Conservation (phyloP, 1,140 invertebrate species). For the Listronotus oregonensis region DNA sequence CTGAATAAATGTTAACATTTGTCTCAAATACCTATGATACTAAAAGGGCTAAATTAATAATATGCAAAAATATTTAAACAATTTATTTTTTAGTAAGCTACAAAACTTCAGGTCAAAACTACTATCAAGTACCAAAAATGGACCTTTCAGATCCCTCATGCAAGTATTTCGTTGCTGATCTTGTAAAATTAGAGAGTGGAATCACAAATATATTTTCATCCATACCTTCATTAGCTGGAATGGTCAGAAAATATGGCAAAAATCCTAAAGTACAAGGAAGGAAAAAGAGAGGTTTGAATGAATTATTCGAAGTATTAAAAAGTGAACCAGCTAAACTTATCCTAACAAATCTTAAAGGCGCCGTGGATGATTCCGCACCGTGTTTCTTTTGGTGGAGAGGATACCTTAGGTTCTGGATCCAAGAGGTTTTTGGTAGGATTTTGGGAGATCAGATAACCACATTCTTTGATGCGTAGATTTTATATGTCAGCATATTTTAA, state of each 20-base stretch:
- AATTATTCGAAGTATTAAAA: neutral
- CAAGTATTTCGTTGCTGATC: neutral
- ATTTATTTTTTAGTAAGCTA: no score
- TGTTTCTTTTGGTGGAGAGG: constrained; percentile 5
- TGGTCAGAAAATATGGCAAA: neutral
- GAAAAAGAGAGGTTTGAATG: neutral
- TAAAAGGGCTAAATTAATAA: no score
- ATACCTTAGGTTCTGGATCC: neutral
- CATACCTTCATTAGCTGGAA: neutral
- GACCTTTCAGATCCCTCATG: constrained; percentile 6
- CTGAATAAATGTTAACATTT: no score
- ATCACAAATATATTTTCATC: neutral
- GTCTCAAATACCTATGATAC: no score
- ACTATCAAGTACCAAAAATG: neutral
- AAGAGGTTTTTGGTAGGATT: neutral
- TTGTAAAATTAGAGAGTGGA: neutral
- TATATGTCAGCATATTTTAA: neutral
- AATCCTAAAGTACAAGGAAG: neutral
- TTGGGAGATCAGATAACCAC: neutral
- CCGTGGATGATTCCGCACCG: neutral
- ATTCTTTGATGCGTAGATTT: constrained; percentile 3
- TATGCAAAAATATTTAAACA: no score
- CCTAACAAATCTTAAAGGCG: neutral
- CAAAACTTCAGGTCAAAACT: no score
- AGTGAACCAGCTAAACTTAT: neutral